phyloP scores from a whole-genome alignment of 1,140 invertebrate genomes.

The Hestina assimilis region DNA sequence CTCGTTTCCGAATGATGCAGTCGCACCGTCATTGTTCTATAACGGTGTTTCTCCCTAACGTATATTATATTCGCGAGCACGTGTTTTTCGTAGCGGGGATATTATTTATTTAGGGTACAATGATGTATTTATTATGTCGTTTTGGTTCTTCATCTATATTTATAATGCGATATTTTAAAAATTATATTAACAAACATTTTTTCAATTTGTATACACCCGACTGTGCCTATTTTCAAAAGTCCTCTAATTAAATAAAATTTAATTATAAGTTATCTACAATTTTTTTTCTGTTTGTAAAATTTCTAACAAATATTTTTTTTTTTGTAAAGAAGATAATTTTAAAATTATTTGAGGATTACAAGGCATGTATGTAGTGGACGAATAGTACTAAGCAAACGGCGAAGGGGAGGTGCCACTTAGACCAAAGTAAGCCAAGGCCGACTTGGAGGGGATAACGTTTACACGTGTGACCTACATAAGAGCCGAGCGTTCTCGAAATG shows the following conservation, averaged over 20 bases:
- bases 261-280: too few relatives aligned
- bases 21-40: constrained; percentile 28
- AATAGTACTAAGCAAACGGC: constrained; percentile 41
- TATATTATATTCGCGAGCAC: neutral
- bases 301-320: too few relatives aligned
- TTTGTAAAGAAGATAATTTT: neutral
- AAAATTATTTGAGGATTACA: neutral
- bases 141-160: too few relatives aligned
- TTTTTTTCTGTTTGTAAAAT: too few relatives aligned
- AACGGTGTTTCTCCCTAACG: constrained; percentile 35
- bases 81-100: constrained; percentile 6
- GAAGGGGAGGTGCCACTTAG: constrained; percentile 73
- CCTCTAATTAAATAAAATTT: too few relatives aligned
- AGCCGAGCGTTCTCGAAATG: constrained; percentile 48
- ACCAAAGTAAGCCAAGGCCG: constrained; percentile 74
- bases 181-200: too few relatives aligned
- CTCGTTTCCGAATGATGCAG: constrained; percentile 33
- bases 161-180: too few relatives aligned
- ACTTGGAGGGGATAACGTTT: constrained; percentile 71
- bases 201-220: too few relatives aligned
- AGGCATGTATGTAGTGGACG: constrained; percentile 19
- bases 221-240: too few relatives aligned
- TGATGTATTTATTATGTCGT: neutral
- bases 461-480: constrained; percentile 76
- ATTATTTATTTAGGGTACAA: neutral